Percentiles rank a stretch among this genome's conserved stretches.
phyloP scores from a whole-genome alignment of 2,888 invertebrate species.

The Odontocolon sp. region DNA sequence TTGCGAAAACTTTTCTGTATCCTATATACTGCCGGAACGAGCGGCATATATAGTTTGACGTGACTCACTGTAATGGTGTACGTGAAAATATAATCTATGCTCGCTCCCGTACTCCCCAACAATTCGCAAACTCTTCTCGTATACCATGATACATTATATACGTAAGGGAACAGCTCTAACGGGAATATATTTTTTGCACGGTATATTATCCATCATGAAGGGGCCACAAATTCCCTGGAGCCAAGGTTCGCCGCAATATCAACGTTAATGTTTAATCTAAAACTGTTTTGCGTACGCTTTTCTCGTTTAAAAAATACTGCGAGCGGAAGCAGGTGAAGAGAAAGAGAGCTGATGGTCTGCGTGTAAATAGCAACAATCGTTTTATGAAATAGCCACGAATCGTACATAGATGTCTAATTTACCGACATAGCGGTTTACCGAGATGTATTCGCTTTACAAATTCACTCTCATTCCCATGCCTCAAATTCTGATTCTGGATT shows the following conservation, averaged over 20 bases:
- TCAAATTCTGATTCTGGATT: too few relatives aligned
- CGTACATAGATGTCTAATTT: too few relatives aligned
- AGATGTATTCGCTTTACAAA: too few relatives aligned
- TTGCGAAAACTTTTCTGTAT: constrained; percentile 14
- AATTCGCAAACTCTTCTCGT: constrained; percentile 25
- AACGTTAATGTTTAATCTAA: background rate
- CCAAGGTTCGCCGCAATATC: background rate
- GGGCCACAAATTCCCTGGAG: background rate
- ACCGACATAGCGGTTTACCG: too few relatives aligned
- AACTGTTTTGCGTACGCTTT: background rate
- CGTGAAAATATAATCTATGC: constrained; percentile 25
- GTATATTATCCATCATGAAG: background rate
- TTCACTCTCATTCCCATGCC: too few relatives aligned
- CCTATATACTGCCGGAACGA: too few relatives aligned
- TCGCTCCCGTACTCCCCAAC: constrained; percentile 1
- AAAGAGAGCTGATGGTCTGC: too few relatives aligned
- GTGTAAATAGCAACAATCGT: too few relatives aligned
- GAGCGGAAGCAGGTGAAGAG: background rate
- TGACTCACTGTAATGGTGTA: background rate
- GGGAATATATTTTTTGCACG: background rate
- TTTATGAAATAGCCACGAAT: too few relatives aligned
- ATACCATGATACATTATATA: background rate
- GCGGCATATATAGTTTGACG: constrained; percentile 22
- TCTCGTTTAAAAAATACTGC: background rate
- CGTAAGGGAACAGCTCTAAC: background rate